Base-by-base conservation (phyloP, 2,888 invertebrate species). In the Microplitis deprimator region DNA sequence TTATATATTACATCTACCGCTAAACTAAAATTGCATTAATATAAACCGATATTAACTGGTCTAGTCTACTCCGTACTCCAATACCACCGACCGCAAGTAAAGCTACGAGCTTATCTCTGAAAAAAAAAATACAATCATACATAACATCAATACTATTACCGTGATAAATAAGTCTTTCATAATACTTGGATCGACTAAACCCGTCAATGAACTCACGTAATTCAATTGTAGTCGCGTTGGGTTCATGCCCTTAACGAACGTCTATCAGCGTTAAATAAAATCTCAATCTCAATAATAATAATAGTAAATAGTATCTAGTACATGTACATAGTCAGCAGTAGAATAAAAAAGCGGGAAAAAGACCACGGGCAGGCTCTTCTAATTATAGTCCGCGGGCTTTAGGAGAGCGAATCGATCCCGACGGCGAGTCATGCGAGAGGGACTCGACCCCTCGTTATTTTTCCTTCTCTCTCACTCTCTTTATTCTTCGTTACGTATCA, bases 341-440 rank as follows among this genome's bases (percentile, higher is more conserved):
- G 41, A 8, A 50, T 38, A 20, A 61, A 61, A 59, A 70, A 68
- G 68, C 72, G 40, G 68, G 41, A 20, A 76, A 68, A 62, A 60
- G n/a, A 61, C 16, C 64, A 76, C 62, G 76, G 71, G 75, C 74
- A 79, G 78, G 79, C 70, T 77, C 72, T 77, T 80, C 80, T 81
- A 80, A 81, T 81, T 81, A 80, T 81, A 81, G 80, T 78, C 79
- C 77, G 78, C 76, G 71, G 78, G 76, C 77, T 80, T 81, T 76
- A 70, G 79, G 77, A 77, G 72, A 77, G 74, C 70, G 74, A 81
- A 81, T 81, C 81, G 81, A 81, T 81, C 78, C 76, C 78, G 73
- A 40, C 72, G 59, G 62, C 40, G 68, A 62, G 70, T 72, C 61
- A 40, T 70, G 70, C 50, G 71, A 68, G 64, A 62, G 65, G 65